These are phyloP conservation scores for Drosophila gaucha DNA, from an alignment of 2,888 invertebrate genomes.

Conservation along the genomic window DNA sequence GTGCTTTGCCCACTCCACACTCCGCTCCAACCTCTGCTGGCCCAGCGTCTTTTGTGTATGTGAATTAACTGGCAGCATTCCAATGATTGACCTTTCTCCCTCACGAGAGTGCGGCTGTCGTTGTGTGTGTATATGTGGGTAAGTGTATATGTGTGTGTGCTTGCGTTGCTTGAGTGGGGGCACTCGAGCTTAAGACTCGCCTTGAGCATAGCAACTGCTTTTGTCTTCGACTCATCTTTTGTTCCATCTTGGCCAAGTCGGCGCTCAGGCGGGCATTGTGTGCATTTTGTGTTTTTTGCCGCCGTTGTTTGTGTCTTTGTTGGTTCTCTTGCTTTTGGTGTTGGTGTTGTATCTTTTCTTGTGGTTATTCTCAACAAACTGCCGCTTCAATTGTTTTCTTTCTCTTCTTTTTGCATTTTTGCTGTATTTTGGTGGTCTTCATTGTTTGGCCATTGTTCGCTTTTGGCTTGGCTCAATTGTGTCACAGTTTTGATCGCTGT, in stretches of 20 bases:
- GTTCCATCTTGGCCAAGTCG: conserved; percentile 53
- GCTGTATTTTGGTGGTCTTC: conserved; percentile 37
- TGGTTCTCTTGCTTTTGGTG: conserved; percentile 26
- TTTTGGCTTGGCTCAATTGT: conserved; percentile 58
- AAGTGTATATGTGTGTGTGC: conserved; percentile 25
- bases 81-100: conserved; percentile 74
- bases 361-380: conserved; percentile 50
- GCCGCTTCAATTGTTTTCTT: conserved; percentile 43
- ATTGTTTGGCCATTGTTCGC: conserved; percentile 51
- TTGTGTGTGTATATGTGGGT: conserved; percentile 7
- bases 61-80: conserved; percentile 78
- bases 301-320: conserved; percentile 50
- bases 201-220: conserved; percentile 66
- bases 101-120: neutral
- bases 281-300: conserved; percentile 45
- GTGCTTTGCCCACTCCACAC: conserved; percentile 20
- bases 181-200: conserved; percentile 66
- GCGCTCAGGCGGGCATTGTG: conserved; percentile 57
- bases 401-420: conserved; percentile 28
- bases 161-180: conserved; percentile 43
- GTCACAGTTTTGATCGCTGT: conserved; percentile 56
- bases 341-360: conserved; percentile 52
- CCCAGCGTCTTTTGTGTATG: conserved; percentile 60
- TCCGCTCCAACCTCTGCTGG: conserved; percentile 7
- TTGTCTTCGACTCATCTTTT: conserved; percentile 75